A percentile compares a stretch with the other conserved stretches of the same genome.
Conservation (phyloP, 2,888 invertebrate genomes). For the Timandra comae region DNA sequence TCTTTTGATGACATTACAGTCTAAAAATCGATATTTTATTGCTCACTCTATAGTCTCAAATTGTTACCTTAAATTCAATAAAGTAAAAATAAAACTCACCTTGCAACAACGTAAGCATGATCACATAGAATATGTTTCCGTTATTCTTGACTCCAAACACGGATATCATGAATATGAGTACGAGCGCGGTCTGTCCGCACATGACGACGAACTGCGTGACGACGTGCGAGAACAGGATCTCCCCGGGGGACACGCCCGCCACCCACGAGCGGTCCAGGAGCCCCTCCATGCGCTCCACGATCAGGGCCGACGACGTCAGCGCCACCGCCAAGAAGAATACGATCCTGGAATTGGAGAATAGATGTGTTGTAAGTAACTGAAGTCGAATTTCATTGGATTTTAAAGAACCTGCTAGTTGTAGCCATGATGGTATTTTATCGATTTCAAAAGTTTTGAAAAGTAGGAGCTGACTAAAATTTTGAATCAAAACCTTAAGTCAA, state of each 20-base stretch:
- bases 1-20: too few species aligned
- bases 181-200: conserved; percentile 94
- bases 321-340: conserved; percentile 98
- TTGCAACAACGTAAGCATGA: conserved; percentile 90
- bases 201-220: conserved; percentile 96
- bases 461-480: too few species aligned
- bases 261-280: conserved; percentile 95
- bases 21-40: too few species aligned
- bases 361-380: background rate
- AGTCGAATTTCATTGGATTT: too few species aligned
- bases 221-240: conserved; percentile 95
- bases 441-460: too few species aligned
- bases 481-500: too few species aligned
- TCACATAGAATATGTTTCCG: conserved; percentile 90
- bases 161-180: conserved; percentile 93
- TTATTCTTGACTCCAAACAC: conserved; percentile 94
- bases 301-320: conserved; percentile 92
- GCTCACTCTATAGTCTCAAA: too few species aligned
- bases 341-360: conserved; percentile 81
- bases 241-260: conserved; percentile 93
- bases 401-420: too few species aligned
- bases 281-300: conserved; percentile 94
- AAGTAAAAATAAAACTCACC: conserved; percentile 74
- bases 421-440: too few species aligned
- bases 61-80: too few species aligned